Conservation (phyloP, 2,113 vertebrate species). For the Hepsetus odoe region DNA sequence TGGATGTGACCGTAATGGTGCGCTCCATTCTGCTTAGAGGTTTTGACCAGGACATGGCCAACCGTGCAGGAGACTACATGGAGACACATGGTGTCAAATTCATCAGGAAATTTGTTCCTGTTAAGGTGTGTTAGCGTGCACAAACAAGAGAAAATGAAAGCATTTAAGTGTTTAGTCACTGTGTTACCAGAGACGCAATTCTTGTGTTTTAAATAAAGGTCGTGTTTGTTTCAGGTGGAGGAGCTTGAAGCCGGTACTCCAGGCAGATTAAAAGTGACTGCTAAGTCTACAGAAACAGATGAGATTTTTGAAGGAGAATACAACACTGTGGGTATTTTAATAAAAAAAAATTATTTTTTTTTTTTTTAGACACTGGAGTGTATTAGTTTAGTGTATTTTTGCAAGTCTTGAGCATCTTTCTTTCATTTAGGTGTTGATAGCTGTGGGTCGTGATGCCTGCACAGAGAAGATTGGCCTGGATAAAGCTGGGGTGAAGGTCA, state of each 20-base stretch:
- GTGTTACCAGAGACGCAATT: too few species aligned
- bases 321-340: constrained; percentile 90
- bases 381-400: background rate
- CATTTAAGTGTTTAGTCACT: too few species aligned
- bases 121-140: constrained; percentile 74
- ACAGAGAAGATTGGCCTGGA: constrained; percentile 90
- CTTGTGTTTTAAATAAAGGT: background rate
- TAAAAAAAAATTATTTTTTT: background rate
- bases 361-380: background rate
- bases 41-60: constrained; percentile 96
- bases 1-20: constrained; percentile 93
- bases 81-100: constrained; percentile 88
- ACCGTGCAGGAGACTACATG: constrained; percentile 86
- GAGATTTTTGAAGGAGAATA: constrained; percentile 84
- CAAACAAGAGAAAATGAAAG: background rate
- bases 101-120: constrained; percentile 84
- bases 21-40: constrained; percentile 92
- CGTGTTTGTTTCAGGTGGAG: constrained; percentile 74
- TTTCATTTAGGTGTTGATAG: constrained; percentile 84
- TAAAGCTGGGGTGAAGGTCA: constrained; percentile 84
- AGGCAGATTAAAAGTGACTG: constrained; percentile 87
- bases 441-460: constrained; percentile 90
- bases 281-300: constrained; percentile 83
- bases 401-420: background rate
- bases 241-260: constrained; percentile 88